phyloP scores from a whole-genome alignment of 2,797 vertebrate species.

The Melanotaenia parkinsoni region DNA sequence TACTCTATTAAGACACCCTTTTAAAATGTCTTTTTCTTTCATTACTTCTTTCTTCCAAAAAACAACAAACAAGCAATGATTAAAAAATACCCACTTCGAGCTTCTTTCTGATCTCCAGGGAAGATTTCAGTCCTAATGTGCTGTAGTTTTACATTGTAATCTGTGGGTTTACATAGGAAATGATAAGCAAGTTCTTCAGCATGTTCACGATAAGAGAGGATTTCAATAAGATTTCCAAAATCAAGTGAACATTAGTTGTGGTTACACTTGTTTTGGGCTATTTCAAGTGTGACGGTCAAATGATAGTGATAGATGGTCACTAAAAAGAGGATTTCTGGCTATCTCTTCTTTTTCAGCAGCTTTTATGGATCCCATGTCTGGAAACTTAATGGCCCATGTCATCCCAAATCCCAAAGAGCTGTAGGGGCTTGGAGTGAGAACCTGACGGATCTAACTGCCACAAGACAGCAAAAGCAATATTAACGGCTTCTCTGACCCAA shows the following conservation, averaged over 20 bases:
- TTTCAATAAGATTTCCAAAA: conserved; percentile 11
- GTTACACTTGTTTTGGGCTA: background rate
- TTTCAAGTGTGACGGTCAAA: conserved; percentile 16
- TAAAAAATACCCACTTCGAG: too few relatives aligned
- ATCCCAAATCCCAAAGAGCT: conserved; percentile 54
- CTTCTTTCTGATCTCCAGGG: background rate
- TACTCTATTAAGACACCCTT: background rate
- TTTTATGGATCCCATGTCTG: conserved; percentile 50
- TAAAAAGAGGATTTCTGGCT: conserved; percentile 20
- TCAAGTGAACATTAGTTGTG: background rate
- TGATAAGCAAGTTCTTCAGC: background rate
- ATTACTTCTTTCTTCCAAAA: background rate
- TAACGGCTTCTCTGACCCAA: background rate
- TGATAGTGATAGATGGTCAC: conserved; percentile 12
- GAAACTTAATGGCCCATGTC: conserved; percentile 41
- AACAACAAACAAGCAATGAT: background rate
- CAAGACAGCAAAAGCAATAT: conserved; percentile 5
- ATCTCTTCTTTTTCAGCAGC: conserved; percentile 18
- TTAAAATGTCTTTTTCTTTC: background rate
- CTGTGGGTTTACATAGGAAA: background rate
- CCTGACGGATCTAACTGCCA: conserved; percentile 32
- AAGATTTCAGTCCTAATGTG: background rate
- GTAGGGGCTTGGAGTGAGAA: conserved; percentile 48
- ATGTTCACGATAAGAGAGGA: conserved; percentile 1
- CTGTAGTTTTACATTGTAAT: background rate